A percentile compares a stretch with the other conserved stretches of the same genome.
phyloP scores from a whole-genome alignment of 2,888 invertebrate genomes.

The Ephialtes manifestator region DNA sequence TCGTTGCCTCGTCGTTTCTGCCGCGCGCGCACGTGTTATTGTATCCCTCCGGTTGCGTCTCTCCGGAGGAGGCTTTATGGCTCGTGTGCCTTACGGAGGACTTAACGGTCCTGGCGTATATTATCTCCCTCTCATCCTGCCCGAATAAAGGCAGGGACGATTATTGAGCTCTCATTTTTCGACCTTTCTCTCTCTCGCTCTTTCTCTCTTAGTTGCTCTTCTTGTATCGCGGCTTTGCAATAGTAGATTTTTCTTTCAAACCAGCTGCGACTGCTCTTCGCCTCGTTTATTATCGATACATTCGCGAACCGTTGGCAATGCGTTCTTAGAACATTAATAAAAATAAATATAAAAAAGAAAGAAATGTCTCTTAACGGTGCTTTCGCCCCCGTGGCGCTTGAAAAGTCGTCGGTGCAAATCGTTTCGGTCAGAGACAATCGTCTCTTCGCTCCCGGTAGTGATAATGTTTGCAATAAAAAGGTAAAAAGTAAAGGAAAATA shows the following conservation, averaged over 20 bases:
- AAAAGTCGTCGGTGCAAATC: background rate
- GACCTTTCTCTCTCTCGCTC: no score
- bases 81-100: constrained; percentile 38
- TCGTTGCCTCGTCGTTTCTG: background rate
- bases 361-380: background rate
- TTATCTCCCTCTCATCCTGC: constrained; percentile 34
- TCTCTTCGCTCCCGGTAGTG: no score
- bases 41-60: constrained; percentile 16
- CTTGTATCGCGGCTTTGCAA: background rate
- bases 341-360: no score
- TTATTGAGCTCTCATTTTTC: constrained; percentile 36
- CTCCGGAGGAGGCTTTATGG: constrained; percentile 12
- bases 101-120: constrained; percentile 35
- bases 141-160: constrained; percentile 44
- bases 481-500: no score
- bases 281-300: constrained; percentile 4
- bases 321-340: background rate
- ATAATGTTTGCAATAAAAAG: no score
- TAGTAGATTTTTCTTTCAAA: background rate
- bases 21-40: constrained; percentile 28
- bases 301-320: background rate
- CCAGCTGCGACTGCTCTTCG: background rate
- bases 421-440: no score
- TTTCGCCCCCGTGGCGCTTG: constrained; percentile 8
- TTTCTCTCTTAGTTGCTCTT: background rate